A percentile compares a stretch with the other conserved stretches of the same genome.
Evolutionary conservation across 53 echinoderm and acorn worm genomes (phyloP).

Genomic region (Actinopyga echinites): DNA sequence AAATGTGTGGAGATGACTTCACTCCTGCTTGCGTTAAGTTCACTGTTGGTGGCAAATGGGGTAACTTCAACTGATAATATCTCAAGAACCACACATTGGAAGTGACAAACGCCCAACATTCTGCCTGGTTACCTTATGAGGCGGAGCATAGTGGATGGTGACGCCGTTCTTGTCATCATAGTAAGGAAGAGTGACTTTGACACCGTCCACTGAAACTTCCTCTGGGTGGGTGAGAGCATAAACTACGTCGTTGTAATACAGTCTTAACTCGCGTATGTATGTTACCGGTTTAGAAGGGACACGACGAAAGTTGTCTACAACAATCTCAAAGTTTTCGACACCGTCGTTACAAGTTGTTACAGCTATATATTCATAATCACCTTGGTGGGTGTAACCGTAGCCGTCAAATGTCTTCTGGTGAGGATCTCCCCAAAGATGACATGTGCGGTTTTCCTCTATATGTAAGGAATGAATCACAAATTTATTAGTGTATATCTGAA

Average conservation of each 20-base stretch:
- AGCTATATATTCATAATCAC: conserved; percentile 17
- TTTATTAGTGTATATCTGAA: too few relatives aligned
- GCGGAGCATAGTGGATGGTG: conserved; percentile 6
- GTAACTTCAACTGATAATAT: too few relatives aligned
- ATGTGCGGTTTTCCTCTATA: too few relatives aligned
- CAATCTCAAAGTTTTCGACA: conserved; percentile 13
- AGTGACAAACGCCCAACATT: too few relatives aligned
- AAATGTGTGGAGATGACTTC: too few relatives aligned
- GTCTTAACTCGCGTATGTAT: conserved; percentile 19
- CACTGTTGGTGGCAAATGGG: too few relatives aligned
- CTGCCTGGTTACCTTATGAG: too few relatives aligned
- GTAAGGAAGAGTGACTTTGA: conserved; percentile 15
- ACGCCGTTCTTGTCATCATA: neutral
- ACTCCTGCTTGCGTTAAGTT: too few relatives aligned
- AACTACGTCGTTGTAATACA: conserved; percentile 18
- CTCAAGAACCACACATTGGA: too few relatives aligned
- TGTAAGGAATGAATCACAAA: too few relatives aligned
- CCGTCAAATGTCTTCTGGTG: conserved; percentile 13
- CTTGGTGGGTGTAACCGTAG: conserved; percentile 20
- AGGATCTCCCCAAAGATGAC: too few relatives aligned
- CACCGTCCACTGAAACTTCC: conserved; percentile 1
- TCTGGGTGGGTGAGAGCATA: conserved; percentile 3
- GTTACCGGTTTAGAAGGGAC: conserved; percentile 8
- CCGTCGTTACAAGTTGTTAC: conserved; percentile 9
- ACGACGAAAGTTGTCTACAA: conserved; percentile 24